Percentiles rank a stretch among this genome's conserved stretches.
Evolutionary conservation across 2,888 invertebrate genomes (phyloP).

Genomic region (Tineola bisselliella): DNA sequence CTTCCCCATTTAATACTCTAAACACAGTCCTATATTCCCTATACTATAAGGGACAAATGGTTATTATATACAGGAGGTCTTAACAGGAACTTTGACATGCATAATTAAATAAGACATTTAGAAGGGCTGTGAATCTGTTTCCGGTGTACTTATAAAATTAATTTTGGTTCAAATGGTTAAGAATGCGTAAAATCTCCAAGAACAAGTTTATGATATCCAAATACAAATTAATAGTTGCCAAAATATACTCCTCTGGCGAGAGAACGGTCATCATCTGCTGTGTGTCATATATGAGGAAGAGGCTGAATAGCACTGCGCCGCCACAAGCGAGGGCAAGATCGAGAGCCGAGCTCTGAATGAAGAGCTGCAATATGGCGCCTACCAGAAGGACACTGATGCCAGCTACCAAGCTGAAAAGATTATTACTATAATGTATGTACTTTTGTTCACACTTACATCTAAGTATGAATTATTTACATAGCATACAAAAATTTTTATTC

Average conservation of each 20-base stretch:
- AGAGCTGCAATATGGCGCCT: conserved; percentile 78
- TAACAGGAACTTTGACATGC: too few species aligned
- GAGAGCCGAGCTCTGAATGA: conserved; percentile 75
- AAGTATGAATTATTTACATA: too few species aligned
- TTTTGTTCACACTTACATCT: not conserved
- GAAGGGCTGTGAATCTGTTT: too few species aligned
- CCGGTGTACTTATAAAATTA: conserved; percentile 24
- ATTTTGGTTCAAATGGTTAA: conserved; percentile 70
- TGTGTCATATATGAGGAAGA: conserved; percentile 87
- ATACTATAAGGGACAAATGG: too few species aligned
- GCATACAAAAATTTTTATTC: too few species aligned
- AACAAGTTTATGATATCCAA: conserved; percentile 90
- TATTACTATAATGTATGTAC: not conserved
- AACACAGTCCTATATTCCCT: too few species aligned
- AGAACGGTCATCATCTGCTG: conserved; percentile 83
- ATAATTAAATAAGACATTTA: too few species aligned
- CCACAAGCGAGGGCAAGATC: conserved; percentile 77
- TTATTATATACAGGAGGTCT: too few species aligned
- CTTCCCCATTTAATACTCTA: too few species aligned
- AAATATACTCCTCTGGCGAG: conserved; percentile 88
- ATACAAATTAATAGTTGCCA: conserved; percentile 86
- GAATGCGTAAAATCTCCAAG: conserved; percentile 78
- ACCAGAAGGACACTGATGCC: conserved; percentile 74
- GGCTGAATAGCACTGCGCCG: conserved; percentile 79
- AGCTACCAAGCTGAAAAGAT: conserved; percentile 68